Evolutionary conservation across 2,888 invertebrate species (phyloP), one percentile per base, ranked within the genome.

Genomic region (Catocala fraxini): DNA sequence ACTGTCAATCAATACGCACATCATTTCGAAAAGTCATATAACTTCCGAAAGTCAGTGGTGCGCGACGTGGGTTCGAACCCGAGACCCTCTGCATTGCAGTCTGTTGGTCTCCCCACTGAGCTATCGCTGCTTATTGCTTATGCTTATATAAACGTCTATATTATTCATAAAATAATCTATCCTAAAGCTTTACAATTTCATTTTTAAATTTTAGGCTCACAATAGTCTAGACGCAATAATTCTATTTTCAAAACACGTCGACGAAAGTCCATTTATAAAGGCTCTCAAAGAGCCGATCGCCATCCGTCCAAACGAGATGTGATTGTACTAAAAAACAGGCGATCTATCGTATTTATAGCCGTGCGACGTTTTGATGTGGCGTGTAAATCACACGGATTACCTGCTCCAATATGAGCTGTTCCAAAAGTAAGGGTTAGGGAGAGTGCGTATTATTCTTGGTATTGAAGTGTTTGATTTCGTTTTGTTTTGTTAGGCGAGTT

Each of bases 361-460:
- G 47, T 46, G 61, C 60, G 66, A 65, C 65, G 49, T 56, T 67
- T 59, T 59, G 62, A 75, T 71, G 68, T 68, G 62, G 42, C 11
- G 63, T 61, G 71, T 75, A 75, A 73, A 75, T 75, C 75, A 75
- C 65, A 39, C 41, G 65, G 70, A 72, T 73, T 70, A 74, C 67
- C 74, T 63, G 35, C 11, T 63, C 59, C 70, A 70, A 67, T 74
- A 70, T 61, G 43, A 57, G 25, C 15, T 33, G 9, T 48, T 60
- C 34, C 9, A 49, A 15, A 51, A 10, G 35, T 35, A 51, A 39
- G 51, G 9, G 39, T 35, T 11, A 42, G 53, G 42, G 33, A 9
- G 35, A 10, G 33, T 51, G 33, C 0, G 3, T 15, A 35, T 49
- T 49, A 5, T 49, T 54, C 43, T 53, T 15, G n/a, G 34, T 6